These are phyloP conservation scores for Drymodes brunneopygia DNA, from an alignment of 2,113 vertebrate species.

Conservation along the genomic window DNA sequence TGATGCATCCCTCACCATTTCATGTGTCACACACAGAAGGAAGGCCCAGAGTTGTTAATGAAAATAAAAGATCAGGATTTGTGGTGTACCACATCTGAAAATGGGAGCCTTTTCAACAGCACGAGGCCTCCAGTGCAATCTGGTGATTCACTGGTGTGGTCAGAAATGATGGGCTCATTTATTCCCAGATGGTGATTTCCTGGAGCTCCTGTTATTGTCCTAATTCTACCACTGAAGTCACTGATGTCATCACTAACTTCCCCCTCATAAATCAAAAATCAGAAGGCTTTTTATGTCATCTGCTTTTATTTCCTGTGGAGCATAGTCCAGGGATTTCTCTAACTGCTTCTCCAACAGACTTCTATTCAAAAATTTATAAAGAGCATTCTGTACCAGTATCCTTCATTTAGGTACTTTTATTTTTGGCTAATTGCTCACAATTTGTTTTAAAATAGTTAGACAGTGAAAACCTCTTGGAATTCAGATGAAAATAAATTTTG, in stretches of 20 bases:
- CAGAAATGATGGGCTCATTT: neutral
- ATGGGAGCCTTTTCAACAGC: neutral
- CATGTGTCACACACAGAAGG: neutral
- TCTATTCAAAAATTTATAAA: neutral
- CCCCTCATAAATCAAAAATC: neutral
- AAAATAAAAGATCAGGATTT: neutral
- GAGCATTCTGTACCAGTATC: neutral
- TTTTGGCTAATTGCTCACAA: neutral
- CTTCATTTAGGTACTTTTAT: neutral
- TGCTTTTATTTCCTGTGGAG: neutral
- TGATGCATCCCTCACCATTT: neutral
- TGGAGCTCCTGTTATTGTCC: neutral
- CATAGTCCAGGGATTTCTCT: neutral
- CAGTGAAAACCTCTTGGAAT: neutral
- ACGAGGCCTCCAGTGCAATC: neutral
- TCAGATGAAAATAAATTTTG: neutral
- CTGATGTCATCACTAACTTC: neutral
- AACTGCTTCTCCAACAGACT: neutral
- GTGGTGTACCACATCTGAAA: neutral
- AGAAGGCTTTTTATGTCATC: neutral
- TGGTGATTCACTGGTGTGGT: neutral
- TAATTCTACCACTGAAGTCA: neutral
- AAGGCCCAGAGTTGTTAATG: neutral
- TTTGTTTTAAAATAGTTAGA: neutral
- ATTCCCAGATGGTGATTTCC: neutral